These are phyloP conservation scores for Pseudolaguvia tuberculata DNA, from an alignment of 2,113 vertebrate species.

Conservation along the genomic window DNA sequence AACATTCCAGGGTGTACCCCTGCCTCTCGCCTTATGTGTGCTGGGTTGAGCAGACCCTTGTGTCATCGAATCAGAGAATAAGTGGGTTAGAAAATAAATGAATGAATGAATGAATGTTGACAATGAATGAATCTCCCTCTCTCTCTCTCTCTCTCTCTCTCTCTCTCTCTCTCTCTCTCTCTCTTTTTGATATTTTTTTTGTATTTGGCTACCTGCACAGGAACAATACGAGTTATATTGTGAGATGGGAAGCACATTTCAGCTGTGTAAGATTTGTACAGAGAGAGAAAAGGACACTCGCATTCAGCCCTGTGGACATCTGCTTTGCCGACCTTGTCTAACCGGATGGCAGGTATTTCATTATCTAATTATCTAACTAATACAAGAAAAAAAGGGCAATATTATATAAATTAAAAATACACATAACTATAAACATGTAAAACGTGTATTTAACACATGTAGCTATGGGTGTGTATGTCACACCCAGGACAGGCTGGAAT, in stretches of 20 bases:
- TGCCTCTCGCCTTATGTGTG: too few relatives aligned
- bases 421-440: not conserved
- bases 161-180: too few relatives aligned
- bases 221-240: slow-evolving; percentile 83
- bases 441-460: not conserved
- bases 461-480: slow-evolving; percentile 5
- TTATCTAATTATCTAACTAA: not conserved
- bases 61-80: too few relatives aligned
- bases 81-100: too few relatives aligned
- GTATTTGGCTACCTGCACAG: slow-evolving; percentile 46
- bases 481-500: too few relatives aligned
- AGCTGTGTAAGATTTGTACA: slow-evolving; percentile 83
- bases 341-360: slow-evolving; percentile 70
- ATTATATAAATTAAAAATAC: not conserved
- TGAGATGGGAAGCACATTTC: slow-evolving; percentile 80
- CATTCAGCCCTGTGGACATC: slow-evolving; percentile 82
- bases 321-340: slow-evolving; percentile 78
- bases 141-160: too few relatives aligned
- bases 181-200: not conserved
- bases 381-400: not conserved
- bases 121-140: too few relatives aligned
- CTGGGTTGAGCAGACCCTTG: too few relatives aligned
- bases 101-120: too few relatives aligned
- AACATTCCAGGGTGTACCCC: too few relatives aligned
- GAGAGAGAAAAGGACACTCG: slow-evolving; percentile 77